Conservation (phyloP, 2,113 vertebrate species). For the Helogale parvula region DNA sequence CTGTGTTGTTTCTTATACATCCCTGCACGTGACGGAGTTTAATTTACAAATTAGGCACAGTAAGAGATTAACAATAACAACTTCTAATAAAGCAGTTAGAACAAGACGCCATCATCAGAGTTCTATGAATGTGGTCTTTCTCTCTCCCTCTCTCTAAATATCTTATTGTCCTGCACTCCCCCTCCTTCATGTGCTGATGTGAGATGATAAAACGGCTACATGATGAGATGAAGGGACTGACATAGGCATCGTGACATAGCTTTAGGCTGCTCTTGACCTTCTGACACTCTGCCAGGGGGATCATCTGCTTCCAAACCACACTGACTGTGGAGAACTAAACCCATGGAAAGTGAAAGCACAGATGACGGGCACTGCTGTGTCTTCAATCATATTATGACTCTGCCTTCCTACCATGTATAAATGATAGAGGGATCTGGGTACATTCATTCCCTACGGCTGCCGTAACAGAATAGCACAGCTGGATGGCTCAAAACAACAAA, state of each 20-base stretch:
- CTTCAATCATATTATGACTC: not conserved
- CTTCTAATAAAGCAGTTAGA: too few relatives aligned
- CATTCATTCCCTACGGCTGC: rapidly evolving
- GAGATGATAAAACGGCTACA: not conserved
- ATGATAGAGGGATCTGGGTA: not conserved
- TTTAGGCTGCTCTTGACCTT: not conserved
- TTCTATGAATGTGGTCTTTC: not conserved
- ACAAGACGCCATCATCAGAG: too few relatives aligned
- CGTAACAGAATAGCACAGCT: rapidly evolving
- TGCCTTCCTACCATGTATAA: rapidly evolving
- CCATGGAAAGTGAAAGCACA: not conserved
- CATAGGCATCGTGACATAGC: not conserved
- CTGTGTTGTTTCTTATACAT: rapidly evolving
- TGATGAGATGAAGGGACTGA: not conserved
- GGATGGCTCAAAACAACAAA: not conserved
- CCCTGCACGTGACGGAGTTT: not conserved
- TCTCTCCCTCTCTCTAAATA: not conserved
- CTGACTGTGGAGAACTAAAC: not conserved
- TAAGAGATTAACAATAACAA: not conserved
- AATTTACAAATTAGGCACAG: not conserved
- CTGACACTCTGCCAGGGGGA: not conserved
- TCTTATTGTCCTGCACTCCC: not conserved
- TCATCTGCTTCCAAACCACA: not conserved
- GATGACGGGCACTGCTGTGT: not conserved
- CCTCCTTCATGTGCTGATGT: not conserved